phyloP scores from a whole-genome alignment of 2,797 vertebrate species.

The Enteromius radiatus region DNA sequence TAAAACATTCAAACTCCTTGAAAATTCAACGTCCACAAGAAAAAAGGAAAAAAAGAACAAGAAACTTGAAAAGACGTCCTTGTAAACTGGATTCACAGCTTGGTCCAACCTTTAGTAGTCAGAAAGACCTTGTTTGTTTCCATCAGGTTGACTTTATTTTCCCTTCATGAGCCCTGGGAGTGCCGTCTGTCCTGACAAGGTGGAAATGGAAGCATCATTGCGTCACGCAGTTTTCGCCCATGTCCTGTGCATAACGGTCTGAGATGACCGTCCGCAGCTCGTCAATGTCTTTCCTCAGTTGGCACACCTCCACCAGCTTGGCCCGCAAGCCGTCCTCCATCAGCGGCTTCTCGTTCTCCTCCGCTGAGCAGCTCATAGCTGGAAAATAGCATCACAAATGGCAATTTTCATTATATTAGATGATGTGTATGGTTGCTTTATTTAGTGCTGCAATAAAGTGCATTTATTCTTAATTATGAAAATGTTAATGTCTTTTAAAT shows the following conservation, averaged over 20 bases:
- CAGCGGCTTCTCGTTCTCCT: slow-evolving; percentile 83
- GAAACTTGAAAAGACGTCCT: slow-evolving; percentile 47
- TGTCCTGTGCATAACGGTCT: slow-evolving; percentile 90
- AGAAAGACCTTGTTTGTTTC: slow-evolving; percentile 56
- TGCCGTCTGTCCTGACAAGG: neutral
- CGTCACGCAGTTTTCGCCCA: slow-evolving; percentile 90
- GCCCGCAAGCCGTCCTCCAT: slow-evolving; percentile 82
- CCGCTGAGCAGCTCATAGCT: slow-evolving; percentile 85
- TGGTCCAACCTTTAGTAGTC: slow-evolving; percentile 84
- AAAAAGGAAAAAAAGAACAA: neutral
- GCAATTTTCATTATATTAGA: too few species aligned
- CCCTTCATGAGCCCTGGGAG: slow-evolving; percentile 29
- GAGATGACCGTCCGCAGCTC: slow-evolving; percentile 88
- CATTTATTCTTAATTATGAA: neutral
- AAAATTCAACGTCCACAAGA: slow-evolving; percentile 7
- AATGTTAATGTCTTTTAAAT: neutral
- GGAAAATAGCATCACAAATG: slow-evolving; percentile 1
- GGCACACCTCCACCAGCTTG: slow-evolving; percentile 85
- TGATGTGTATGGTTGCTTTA: neutral
- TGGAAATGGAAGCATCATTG: slow-evolving; percentile 70
- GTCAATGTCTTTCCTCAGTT: slow-evolving; percentile 90
- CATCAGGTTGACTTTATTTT: neutral
- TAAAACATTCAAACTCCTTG: slow-evolving; percentile 24
- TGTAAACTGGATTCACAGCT: slow-evolving; percentile 79
- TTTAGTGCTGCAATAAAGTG: neutral